These are phyloP conservation scores for Rhizomys pruinosus DNA, from an alignment of 2,113 vertebrate genomes.

Conservation along the genomic window DNA sequence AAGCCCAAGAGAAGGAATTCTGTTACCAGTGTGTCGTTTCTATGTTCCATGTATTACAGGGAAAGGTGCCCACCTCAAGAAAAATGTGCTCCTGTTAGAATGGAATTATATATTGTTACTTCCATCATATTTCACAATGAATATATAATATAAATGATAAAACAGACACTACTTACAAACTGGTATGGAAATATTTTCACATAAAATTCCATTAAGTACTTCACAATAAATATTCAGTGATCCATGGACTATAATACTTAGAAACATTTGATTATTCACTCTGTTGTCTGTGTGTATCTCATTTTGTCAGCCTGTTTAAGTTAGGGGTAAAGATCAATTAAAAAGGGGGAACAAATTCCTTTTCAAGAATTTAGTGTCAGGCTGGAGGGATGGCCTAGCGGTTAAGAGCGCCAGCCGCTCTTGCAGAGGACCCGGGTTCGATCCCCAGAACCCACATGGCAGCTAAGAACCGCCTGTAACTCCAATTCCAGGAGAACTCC, in stretches of 20 bases:
- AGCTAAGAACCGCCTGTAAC: no score
- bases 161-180: background rate
- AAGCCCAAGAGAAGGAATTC: constrained; percentile 74
- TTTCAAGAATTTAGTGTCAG: background rate
- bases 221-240: background rate
- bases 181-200: background rate
- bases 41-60: background rate
- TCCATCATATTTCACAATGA: background rate
- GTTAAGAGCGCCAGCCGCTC: no score
- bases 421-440: no score
- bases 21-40: constrained; percentile 57
- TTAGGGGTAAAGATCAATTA: background rate
- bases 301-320: background rate
- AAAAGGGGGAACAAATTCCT: background rate
- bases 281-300: background rate
- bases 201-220: background rate
- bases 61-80: background rate
- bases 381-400: no score
- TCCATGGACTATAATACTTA: background rate
- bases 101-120: background rate
- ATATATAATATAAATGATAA: background rate
- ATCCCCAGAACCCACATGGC: no score
- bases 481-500: no score
- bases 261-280: background rate
- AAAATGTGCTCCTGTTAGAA: background rate